Conservation (phyloP, 53 echinoderm and acorn worm species). For the Patiria pectinifera region DNA sequence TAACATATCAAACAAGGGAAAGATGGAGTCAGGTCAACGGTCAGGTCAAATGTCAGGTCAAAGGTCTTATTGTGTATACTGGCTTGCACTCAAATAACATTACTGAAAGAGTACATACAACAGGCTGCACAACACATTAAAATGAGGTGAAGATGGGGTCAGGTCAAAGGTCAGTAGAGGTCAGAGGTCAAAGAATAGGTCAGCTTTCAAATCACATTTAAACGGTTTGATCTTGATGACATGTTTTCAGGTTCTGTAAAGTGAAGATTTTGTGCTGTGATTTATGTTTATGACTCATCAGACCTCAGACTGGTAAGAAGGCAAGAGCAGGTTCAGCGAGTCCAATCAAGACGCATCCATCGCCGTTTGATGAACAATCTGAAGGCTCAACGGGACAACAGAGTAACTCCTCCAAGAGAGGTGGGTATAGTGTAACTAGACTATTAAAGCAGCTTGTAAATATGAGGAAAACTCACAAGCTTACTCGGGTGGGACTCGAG, state of each 20-base stretch:
- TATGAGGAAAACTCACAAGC: not conserved
- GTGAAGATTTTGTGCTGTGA: not conserved
- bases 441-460: not conserved
- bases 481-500: too few species aligned
- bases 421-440: conserved; percentile 19
- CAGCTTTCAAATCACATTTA: not conserved
- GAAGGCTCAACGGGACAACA: conserved; percentile 41
- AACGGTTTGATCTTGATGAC: not conserved
- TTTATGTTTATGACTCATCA: not conserved
- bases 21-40: not conserved
- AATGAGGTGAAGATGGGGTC: conserved; percentile 3
- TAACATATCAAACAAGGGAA: conserved; percentile 44
- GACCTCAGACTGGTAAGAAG: conserved; percentile 57
- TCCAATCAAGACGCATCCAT: conserved; percentile 67
- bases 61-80: not conserved
- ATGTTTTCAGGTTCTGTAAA: not conserved
- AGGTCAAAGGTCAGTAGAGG: not conserved
- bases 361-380: conserved; percentile 74
- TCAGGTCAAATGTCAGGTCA: too few species aligned
- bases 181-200: not conserved
- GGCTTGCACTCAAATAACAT: not conserved
- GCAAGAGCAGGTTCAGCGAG: conserved; percentile 32
- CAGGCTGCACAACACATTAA: conserved; percentile 23
- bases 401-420: conserved; percentile 57
- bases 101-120: too few species aligned